Base-by-base conservation (phyloP, 2,888 invertebrate genomes). In the Morpho achilles region DNA sequence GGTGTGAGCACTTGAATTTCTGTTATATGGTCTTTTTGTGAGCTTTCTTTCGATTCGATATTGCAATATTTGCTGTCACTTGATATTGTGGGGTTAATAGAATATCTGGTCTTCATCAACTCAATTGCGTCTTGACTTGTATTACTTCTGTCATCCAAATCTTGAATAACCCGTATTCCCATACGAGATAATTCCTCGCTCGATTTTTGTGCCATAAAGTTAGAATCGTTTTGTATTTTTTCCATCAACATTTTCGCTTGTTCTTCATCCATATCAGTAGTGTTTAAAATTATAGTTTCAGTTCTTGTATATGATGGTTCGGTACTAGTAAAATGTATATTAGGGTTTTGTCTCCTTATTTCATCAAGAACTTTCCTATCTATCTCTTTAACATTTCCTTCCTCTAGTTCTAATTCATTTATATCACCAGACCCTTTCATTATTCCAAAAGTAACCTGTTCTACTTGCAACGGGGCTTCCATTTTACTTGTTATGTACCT, bases 1-100 rank as follows among this genome's bases (percentile, higher is more conserved):
- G 92, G 91, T 10, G 93, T 92, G 2, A 92, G 82, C 0, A 95
- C 95, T 80, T 95, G 94, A 59, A 95, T 95, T 82, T 95, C 95
- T 46, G 95, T 95, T 42, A 95, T 91, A 72, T 94, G 95, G 39
- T 94, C 93, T 70, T 91, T 80, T 44, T 74, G 74, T 41, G 68
- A 61, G 59, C 77, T 73, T 10, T 77, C 72, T 59, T 76, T 69
- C 10, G 67, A 67, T 44, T 76, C 79, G 7, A 69, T 67, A 70
- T 74, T 77, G 16, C 69, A 67, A 50, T 75, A 75, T 65, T 85
- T 89, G 65, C 88, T 82, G 48, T 81, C 76, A 46, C 87, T 79
- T 50, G 87, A 79, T 46, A 91, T 85, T n/a, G 82, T 66, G 0
- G 89, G 84, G 59, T 90, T 86, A 7, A 91, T 85, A 0, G 89